A percentile compares a stretch with the other conserved stretches of the same genome.
These are phyloP conservation scores for Hyposoter dolosus DNA, from an alignment of 2,888 invertebrate species.

Conservation along the genomic window DNA sequence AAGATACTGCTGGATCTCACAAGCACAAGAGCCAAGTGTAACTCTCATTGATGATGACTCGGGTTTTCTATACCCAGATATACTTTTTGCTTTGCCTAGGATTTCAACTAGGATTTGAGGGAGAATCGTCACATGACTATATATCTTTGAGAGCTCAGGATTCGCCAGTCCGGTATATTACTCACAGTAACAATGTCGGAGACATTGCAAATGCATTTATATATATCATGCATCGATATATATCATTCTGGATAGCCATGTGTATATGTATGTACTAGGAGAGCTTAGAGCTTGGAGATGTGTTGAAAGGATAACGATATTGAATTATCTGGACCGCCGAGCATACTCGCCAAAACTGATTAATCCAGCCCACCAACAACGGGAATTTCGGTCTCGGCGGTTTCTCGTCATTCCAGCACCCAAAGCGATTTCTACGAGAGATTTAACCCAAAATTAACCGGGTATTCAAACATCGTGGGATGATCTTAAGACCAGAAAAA, in stretches of 20 bases:
- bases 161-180: neutral
- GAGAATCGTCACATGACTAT: neutral
- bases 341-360: slow-evolving; percentile 15
- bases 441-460: slow-evolving; percentile 16
- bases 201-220: slow-evolving; percentile 12
- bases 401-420: slow-evolving; percentile 35
- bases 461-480: slow-evolving; percentile 2
- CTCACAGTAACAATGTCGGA: neutral
- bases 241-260: neutral
- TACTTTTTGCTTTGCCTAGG: neutral
- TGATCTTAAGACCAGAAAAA: slow-evolving; percentile 16
- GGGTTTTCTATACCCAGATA: no score
- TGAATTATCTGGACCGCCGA: slow-evolving; percentile 55
- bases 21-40: no score
- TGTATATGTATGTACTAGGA: neutral
- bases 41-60: no score
- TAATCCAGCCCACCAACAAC: neutral
- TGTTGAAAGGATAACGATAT: slow-evolving; percentile 60
- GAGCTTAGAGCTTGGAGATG: slow-evolving; percentile 20
- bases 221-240: neutral
- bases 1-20: no score
- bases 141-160: neutral
- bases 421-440: slow-evolving; percentile 31
- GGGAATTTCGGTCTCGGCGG: slow-evolving; percentile 29
- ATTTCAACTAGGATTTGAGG: neutral